Conservation (phyloP, 2,888 invertebrate genomes). For the Salticus scenicus region DNA sequence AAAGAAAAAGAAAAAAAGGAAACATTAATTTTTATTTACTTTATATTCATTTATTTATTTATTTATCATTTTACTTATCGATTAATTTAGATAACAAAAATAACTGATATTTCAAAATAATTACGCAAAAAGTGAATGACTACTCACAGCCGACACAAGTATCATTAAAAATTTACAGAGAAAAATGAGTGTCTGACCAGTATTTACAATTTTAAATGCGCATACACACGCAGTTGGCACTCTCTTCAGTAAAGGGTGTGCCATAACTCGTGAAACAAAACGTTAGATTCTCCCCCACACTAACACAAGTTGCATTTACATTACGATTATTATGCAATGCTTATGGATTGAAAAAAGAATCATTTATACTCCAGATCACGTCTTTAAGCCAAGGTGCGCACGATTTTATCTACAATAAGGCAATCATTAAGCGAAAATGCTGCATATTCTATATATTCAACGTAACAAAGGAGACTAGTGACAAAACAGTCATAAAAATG, state of each 20-base stretch:
- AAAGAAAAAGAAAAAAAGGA: too few relatives aligned
- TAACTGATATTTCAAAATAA: too few relatives aligned
- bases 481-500: not conserved
- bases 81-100: too few relatives aligned
- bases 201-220: too few relatives aligned
- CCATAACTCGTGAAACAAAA: not conserved
- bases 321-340: not conserved
- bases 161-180: too few relatives aligned
- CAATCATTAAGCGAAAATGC: not conserved
- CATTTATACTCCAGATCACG: not conserved
- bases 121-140: too few relatives aligned
- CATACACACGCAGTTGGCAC: not conserved
- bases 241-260: not conserved
- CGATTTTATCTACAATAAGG: constrained; percentile 2
- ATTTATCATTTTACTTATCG: too few relatives aligned
- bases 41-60: too few relatives aligned
- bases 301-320: not conserved
- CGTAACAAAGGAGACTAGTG: not conserved
- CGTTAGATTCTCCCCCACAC: not conserved
- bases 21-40: too few relatives aligned
- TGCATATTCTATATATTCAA: not conserved
- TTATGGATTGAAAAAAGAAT: constrained; percentile 2
- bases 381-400: not conserved
- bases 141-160: too few relatives aligned
- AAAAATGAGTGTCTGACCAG: too few relatives aligned